phyloP scores from a whole-genome alignment of 2,797 vertebrate genomes.

The Merluccius polli region DNA sequence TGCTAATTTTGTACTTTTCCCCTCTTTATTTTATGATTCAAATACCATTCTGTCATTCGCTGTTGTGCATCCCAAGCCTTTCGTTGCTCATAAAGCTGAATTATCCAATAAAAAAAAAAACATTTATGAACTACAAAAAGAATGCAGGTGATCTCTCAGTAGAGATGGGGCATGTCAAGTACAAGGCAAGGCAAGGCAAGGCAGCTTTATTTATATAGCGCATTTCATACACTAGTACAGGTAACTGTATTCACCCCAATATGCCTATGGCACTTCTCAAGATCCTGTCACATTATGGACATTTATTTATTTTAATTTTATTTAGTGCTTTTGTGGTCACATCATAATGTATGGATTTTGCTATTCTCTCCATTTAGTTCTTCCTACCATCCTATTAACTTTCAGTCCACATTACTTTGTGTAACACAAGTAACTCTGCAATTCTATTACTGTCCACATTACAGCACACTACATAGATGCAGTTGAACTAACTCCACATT shows the following conservation, averaged over 20 bases:
- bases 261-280: neutral
- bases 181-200: too few relatives aligned
- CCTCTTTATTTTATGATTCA: neutral
- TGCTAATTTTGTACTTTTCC: neutral
- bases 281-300: neutral
- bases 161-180: neutral
- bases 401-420: neutral
- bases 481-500: neutral
- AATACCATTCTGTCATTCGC: neutral
- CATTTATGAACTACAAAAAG: neutral
- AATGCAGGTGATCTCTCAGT: too few relatives aligned
- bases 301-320: neutral
- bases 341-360: slow-evolving; percentile 1
- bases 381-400: neutral
- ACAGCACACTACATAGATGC: neutral
- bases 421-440: neutral
- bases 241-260: too few relatives aligned
- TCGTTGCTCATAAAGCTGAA: neutral
- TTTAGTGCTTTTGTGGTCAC: slow-evolving; percentile 1
- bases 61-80: neutral
- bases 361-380: slow-evolving; percentile 9
- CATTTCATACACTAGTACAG: too few relatives aligned
- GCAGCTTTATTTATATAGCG: too few relatives aligned
- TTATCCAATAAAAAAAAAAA: too few relatives aligned
- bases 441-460: neutral